phyloP scores from a whole-genome alignment of 2,888 invertebrate species.

The Cephus pygmeus region DNA sequence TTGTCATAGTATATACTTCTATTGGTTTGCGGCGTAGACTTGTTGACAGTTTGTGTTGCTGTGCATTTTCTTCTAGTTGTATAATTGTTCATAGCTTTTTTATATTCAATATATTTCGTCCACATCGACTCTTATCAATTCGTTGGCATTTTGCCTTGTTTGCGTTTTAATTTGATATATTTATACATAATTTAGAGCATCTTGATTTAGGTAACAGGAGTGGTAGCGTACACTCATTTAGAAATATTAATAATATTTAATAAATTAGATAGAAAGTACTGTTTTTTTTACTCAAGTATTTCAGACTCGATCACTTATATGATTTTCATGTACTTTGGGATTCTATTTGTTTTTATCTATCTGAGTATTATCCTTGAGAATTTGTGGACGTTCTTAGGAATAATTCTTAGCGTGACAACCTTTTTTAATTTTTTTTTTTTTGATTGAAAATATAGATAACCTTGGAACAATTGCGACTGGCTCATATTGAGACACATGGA shows the following conservation, averaged over 20 bases:
- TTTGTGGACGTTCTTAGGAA: neutral
- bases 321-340: neutral
- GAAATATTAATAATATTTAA: neutral
- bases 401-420: neutral
- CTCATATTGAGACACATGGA: constrained; percentile 68
- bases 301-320: neutral
- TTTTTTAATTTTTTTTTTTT: neutral
- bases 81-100: neutral
- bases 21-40: neutral
- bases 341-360: neutral
- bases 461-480: constrained; percentile 81
- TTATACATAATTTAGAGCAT: neutral
- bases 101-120: neutral
- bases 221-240: neutral
- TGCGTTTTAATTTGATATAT: neutral
- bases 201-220: neutral
- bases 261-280: neutral
- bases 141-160: neutral
- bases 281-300: neutral
- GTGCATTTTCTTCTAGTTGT: neutral
- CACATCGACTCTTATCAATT: neutral
- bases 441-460: constrained; percentile 72
- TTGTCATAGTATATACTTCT: neutral
- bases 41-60: neutral
- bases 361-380: neutral